Evolutionary conservation across 1,140 invertebrate genomes (phyloP).

Genomic region (Ladona fulva): DNA sequence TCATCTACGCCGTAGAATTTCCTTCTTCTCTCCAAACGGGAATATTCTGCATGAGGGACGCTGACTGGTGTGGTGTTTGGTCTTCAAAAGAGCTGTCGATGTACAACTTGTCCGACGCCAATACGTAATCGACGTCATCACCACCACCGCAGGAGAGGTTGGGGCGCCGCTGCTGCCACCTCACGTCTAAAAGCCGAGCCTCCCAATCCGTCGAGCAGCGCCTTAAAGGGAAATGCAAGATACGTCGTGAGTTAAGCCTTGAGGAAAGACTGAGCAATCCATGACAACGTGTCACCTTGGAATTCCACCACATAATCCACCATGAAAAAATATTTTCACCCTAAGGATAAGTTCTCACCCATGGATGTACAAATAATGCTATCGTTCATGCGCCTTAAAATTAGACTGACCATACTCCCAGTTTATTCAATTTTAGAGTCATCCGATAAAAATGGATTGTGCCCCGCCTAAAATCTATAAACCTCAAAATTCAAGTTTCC

Average conservation of each 20-base stretch:
- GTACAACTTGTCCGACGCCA: background rate
- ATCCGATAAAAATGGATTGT: too few relatives aligned
- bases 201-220: background rate
- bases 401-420: too few relatives aligned
- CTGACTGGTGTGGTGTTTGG: background rate
- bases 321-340: background rate
- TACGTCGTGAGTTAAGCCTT: background rate
- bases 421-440: too few relatives aligned
- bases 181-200: background rate
- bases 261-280: background rate
- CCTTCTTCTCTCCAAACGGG: background rate
- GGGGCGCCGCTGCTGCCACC: background rate
- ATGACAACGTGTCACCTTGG: background rate
- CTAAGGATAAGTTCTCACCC: background rate
- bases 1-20: background rate
- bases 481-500: too few relatives aligned
- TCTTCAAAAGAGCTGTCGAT: background rate
- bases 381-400: too few relatives aligned
- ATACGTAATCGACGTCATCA: background rate
- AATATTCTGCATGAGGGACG: background rate
- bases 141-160: background rate
- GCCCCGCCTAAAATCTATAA: too few relatives aligned
- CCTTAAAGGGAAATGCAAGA: conserved; percentile 4
- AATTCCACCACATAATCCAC: conserved; percentile 5
- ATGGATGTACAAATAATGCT: too few relatives aligned